phyloP scores from a whole-genome alignment of 2,888 invertebrate species.

The Nesidiocoris tenuis region DNA sequence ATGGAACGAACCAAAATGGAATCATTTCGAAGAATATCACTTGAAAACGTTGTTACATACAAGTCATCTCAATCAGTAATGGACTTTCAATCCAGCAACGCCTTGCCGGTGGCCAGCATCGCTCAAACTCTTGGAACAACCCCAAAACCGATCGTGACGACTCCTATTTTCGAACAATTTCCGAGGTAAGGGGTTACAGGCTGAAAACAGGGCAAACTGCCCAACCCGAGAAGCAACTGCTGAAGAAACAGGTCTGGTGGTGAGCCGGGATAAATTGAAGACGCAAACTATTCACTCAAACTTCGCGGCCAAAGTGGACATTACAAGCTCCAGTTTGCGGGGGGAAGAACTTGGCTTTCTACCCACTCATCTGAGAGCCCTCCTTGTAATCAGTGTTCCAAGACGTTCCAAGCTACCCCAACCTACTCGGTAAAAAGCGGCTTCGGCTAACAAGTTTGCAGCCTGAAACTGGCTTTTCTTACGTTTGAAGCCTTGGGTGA shows the following conservation, averaged over 20 bases:
- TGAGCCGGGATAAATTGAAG: slow-evolving; percentile 23
- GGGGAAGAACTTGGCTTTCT: background rate
- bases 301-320: slow-evolving; percentile 35
- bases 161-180: background rate
- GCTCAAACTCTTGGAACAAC: too few relatives aligned
- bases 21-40: too few relatives aligned
- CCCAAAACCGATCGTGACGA: too few relatives aligned
- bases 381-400: background rate
- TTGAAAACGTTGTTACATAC: too few relatives aligned
- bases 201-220: background rate
- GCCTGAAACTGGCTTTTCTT: background rate
- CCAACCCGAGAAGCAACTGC: background rate
- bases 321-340: slow-evolving; percentile 7
- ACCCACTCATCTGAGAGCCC: background rate
- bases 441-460: background rate
- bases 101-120: too few relatives aligned
- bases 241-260: background rate
- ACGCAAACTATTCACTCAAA: slow-evolving; percentile 42
- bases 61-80: too few relatives aligned
- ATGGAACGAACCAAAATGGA: too few relatives aligned
- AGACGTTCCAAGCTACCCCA: background rate
- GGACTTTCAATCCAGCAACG: too few relatives aligned
- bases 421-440: background rate
- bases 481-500: background rate
- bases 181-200: background rate